These are phyloP conservation scores for Zaprionus africanus DNA, from an alignment of 1,140 invertebrate species.

Conservation along the genomic window DNA sequence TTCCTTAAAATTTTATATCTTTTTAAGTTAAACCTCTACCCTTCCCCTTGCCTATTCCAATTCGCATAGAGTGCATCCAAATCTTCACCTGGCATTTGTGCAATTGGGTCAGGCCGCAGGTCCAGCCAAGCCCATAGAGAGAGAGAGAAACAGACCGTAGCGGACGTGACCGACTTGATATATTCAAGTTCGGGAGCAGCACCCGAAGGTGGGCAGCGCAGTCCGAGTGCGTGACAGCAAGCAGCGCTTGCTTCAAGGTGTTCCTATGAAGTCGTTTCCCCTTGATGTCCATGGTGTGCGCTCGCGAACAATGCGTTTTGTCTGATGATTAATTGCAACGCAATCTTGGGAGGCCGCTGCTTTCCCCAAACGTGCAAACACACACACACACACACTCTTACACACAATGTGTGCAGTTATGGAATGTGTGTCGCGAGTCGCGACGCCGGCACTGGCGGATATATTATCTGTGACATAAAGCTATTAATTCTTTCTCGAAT, in stretches of 20 bases:
- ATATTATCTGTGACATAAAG: constrained; percentile 72
- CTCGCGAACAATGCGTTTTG: constrained; percentile 76
- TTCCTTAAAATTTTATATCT: too few relatives aligned
- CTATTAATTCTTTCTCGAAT: constrained; percentile 73
- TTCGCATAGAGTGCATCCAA: background rate
- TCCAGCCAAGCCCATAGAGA: constrained; percentile 15
- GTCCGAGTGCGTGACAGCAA: constrained; percentile 40
- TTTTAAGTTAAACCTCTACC: background rate
- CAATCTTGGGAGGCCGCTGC: constrained; percentile 74
- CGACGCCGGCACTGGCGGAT: constrained; percentile 45
- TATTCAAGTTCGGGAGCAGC: constrained; percentile 23
- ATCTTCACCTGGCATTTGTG: background rate
- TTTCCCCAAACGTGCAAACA: constrained; percentile 65
- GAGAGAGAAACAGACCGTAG: constrained; percentile 22
- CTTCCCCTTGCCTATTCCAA: background rate
- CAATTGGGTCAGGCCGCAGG: background rate
- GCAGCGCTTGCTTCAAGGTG: constrained; percentile 7
- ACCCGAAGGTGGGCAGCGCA: constrained; percentile 25
- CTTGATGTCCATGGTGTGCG: constrained; percentile 10
- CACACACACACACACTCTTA: background rate
- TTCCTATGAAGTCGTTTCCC: constrained; percentile 2
- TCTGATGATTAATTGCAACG: constrained; percentile 80
- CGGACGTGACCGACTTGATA: constrained; percentile 70
- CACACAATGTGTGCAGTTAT: constrained; percentile 19
- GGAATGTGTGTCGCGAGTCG: constrained; percentile 65